A percentile compares a stretch with the other conserved stretches of the same genome.
These are phyloP conservation scores for Rousettus madagascariensis DNA, from an alignment of 2,797 vertebrate species.

Conservation along the genomic window DNA sequence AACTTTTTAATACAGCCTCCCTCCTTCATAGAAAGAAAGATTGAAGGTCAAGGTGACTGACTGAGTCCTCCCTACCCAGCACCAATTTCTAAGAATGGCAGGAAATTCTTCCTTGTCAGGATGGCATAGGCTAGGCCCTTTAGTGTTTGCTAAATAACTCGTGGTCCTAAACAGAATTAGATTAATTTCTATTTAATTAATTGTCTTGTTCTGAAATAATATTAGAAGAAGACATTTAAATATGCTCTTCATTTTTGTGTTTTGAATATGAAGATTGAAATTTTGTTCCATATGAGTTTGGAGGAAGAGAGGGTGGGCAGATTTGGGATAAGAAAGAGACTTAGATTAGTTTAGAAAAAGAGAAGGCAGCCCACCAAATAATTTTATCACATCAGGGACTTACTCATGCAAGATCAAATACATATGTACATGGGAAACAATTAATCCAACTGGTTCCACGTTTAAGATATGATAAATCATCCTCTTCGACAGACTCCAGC, in stretches of 20 bases:
- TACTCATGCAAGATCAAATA: not conserved
- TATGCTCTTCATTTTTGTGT: conserved; percentile 22
- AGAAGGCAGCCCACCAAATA: not conserved
- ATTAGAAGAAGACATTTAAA: conserved; percentile 59
- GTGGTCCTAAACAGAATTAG: not conserved
- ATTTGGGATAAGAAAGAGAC: not conserved
- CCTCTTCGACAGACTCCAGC: conserved; percentile 84
- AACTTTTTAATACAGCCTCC: not conserved
- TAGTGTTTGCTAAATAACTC: conserved; percentile 9
- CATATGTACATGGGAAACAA: conserved; percentile 78
- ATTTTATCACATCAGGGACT: not conserved
- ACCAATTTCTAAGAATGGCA: not conserved
- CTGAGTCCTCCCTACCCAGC: not conserved
- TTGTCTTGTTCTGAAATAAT: not conserved
- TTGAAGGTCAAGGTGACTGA: not conserved
- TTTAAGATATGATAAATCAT: conserved; percentile 90
- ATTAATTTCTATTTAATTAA: conserved; percentile 52
- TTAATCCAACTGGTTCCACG: conserved; percentile 83
- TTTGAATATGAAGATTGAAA: conserved; percentile 29
- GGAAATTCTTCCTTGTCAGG: not conserved
- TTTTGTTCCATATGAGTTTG: not conserved
- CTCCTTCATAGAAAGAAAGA: not conserved
- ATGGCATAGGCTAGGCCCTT: not conserved
- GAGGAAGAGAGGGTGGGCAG: not conserved
- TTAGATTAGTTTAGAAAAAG: conserved; percentile 11